Evolutionary conservation across 2,797 vertebrate species (phyloP).

Genomic region (Lophotriccus pileatus): DNA sequence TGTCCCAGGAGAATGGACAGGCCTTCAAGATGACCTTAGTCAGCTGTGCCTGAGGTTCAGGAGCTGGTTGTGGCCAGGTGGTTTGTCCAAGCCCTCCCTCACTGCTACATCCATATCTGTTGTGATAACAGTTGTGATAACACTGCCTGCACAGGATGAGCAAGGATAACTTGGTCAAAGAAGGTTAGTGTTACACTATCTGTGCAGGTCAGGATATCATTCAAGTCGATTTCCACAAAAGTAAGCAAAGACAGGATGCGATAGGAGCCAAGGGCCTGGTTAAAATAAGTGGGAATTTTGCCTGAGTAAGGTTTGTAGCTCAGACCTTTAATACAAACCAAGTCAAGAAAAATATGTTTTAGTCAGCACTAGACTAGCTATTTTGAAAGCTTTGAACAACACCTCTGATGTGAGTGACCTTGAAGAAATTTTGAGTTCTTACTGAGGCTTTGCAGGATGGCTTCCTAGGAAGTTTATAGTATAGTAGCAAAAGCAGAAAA

Average conservation of each 20-base stretch:
- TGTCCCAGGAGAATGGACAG: neutral
- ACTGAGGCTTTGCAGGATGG: neutral
- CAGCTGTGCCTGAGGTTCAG: neutral
- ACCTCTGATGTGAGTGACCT: conserved; percentile 34
- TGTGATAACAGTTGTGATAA: too few species aligned
- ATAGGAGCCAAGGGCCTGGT: neutral
- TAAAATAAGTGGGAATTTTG: neutral
- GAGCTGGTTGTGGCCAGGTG: neutral
- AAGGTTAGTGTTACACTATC: neutral
- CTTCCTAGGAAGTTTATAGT: conserved; percentile 44
- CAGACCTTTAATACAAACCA: neutral
- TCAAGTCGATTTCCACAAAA: neutral
- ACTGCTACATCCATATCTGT: neutral
- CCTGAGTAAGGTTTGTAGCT: neutral
- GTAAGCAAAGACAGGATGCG: neutral
- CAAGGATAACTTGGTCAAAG: neutral
- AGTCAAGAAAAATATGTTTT: conserved; percentile 10
- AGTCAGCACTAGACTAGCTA: conserved; percentile 27
- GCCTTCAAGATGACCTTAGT: neutral
- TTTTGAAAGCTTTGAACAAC: conserved; percentile 44
- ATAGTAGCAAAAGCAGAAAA: conserved; percentile 8
- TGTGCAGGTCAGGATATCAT: neutral
- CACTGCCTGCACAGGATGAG: rapidly evolving
- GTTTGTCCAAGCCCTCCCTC: neutral
- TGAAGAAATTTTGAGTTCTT: conserved; percentile 33